Evolutionary conservation across 2,888 invertebrate genomes (phyloP).

Genomic region (Drosophila algonquin): DNA sequence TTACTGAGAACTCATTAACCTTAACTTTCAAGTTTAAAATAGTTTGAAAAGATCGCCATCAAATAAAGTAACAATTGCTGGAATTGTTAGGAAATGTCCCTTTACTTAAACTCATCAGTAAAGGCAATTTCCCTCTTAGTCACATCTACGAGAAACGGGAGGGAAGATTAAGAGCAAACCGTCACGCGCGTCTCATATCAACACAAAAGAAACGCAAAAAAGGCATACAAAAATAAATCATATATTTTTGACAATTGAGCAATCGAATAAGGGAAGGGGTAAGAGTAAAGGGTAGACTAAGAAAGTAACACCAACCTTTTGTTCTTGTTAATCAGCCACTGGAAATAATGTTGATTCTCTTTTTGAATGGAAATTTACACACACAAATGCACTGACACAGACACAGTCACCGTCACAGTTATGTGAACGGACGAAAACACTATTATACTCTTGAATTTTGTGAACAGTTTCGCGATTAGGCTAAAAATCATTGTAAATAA

Average conservation of each 20-base stretch:
- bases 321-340: constrained; percentile 53
- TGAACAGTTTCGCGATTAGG: constrained; percentile 54
- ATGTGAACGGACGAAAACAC: constrained; percentile 26
- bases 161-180: constrained; percentile 11
- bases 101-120: neutral
- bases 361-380: constrained; percentile 23
- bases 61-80: too few species aligned
- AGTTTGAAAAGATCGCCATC: too few species aligned
- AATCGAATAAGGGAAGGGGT: constrained; percentile 18
- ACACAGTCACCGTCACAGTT: constrained; percentile 6
- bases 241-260: constrained; percentile 11
- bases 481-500: constrained; percentile 46
- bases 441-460: constrained; percentile 25
- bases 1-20: too few species aligned
- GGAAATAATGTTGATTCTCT: constrained; percentile 31
- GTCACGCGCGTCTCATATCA: constrained; percentile 60
- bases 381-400: constrained; percentile 7
- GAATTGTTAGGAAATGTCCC: neutral
- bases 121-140: constrained; percentile 26
- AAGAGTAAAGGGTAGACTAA: neutral
- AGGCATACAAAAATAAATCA: constrained; percentile 35
- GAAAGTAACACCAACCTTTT: constrained; percentile 52
- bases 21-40: too few species aligned
- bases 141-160: constrained; percentile 7
- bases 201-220: constrained; percentile 63